Evolutionary conservation across 2,797 vertebrate genomes (phyloP), one percentile per base, ranked within the genome.

Genomic region (Sebastes oblongus): DNA sequence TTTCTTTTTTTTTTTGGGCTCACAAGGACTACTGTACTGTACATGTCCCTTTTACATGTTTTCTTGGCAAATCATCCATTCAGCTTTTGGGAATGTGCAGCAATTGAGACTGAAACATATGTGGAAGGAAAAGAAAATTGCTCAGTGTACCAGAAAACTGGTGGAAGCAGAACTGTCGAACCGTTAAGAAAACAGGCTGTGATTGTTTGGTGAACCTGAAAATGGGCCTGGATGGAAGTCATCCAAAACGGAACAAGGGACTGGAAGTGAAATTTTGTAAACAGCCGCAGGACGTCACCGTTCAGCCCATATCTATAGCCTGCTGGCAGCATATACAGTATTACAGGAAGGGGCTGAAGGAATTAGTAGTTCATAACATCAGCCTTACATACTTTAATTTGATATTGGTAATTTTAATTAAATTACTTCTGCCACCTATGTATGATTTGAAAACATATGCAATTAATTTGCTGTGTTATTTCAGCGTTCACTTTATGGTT

Each of bases 141-240:
- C 56, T 79, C 60, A 75, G 58, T 80, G 80, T 73, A 82, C 67
- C 77, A 81, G 82, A 88, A 82, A 86, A 88, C 59, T 55, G 62
- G 75, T 50, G 58, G 65, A 58, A 77, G 39, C 55, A 71, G 62
- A 68, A 14, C 65, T 67, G 72, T 20, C 4, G 34, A 66, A 82
- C 73, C 69, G 2, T 81, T 56, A 75, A 56, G 68, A 60, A 80
- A 88, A 72, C 76, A 69, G 16, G 18, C 10, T 10, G 30, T 14
- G 8, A 60, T 75, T 69, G 84, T 10, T 32, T 3, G 14, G 8
- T 85, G 78, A 88, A 80, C 73, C 83, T 66, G 70, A 86, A 86
- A 86, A 85, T 77, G 8, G 67, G 18, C n/a, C 72, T 34, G 61
- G 68, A 71, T 77, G 61, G 81, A 82, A 79, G 75, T 81, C 60